Percentiles rank a stretch among this genome's conserved stretches.
These are phyloP conservation scores for Cydia strobilella DNA, from an alignment of 1,140 invertebrate species.

Conservation along the genomic window DNA sequence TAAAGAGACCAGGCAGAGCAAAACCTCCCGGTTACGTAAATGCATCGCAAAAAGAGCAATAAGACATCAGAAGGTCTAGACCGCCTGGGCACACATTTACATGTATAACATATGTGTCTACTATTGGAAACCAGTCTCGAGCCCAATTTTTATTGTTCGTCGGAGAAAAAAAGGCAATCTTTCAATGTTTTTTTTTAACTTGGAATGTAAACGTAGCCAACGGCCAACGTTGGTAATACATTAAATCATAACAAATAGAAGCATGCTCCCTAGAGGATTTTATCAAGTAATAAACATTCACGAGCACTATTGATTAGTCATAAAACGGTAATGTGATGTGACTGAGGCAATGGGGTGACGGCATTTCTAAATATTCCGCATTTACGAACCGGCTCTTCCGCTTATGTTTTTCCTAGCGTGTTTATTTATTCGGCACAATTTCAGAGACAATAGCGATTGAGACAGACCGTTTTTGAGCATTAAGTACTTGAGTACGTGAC, in stretches of 20 bases:
- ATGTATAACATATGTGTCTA: background rate
- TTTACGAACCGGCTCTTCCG: background rate
- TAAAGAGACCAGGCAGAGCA: background rate
- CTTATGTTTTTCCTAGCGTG: background rate
- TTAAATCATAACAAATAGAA: constrained; percentile 9
- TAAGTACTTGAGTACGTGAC: too few species aligned
- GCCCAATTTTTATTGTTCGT: constrained; percentile 14
- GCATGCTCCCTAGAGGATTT: constrained; percentile 10
- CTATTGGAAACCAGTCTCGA: constrained; percentile 19
- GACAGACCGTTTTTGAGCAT: too few species aligned
- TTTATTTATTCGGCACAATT: background rate
- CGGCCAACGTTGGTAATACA: background rate
- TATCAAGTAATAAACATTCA: constrained; percentile 20
- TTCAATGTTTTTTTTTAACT: background rate
- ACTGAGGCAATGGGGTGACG: background rate
- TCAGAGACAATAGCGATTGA: background rate
- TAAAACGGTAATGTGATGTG: constrained; percentile 15
- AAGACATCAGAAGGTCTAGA: constrained; percentile 7
- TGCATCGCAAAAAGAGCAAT: constrained; percentile 14
- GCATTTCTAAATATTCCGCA: background rate
- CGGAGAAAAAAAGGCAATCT: background rate
- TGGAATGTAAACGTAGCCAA: background rate
- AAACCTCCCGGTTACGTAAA: constrained; percentile 2
- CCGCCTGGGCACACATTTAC: constrained; percentile 8
- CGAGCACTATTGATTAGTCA: constrained; percentile 24